Evolutionary conservation across 2,113 vertebrate genomes (phyloP).

Genomic region (Helogale parvula): DNA sequence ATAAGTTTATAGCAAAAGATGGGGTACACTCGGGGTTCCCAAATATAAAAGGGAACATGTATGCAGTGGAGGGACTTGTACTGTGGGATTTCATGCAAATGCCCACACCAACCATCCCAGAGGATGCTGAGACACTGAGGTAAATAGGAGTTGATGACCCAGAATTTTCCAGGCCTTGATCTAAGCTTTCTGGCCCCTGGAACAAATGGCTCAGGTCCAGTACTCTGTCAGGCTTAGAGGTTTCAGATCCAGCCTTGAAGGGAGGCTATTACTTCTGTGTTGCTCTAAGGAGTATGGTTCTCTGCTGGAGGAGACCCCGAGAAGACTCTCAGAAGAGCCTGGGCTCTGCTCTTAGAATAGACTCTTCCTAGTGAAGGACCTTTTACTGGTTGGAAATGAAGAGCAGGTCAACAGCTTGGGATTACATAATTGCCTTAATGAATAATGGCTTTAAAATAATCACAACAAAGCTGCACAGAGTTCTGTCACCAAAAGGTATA

Average conservation of each 20-base stretch:
- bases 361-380: not conserved
- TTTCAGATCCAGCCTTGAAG: not conserved
- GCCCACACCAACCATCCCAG: not conserved
- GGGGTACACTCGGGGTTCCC: not conserved
- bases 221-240: not conserved
- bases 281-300: not conserved
- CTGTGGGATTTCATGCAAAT: not conserved
- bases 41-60: not conserved
- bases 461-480: not conserved
- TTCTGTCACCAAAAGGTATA: not conserved
- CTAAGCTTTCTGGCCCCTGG: not conserved
- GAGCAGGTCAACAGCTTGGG: not conserved
- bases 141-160: not conserved
- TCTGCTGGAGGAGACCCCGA: not conserved
- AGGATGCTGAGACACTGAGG: not conserved
- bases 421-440: not conserved
- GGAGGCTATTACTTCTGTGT: not conserved
- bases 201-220: not conserved
- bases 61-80: not conserved
- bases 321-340: not conserved
- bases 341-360: not conserved
- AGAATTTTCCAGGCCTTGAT: not conserved
- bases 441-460: constrained; percentile 13
- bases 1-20: not conserved
- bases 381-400: not conserved